Conservation (phyloP, 1,140 invertebrate species). For the Drosophila nigrodunni region DNA sequence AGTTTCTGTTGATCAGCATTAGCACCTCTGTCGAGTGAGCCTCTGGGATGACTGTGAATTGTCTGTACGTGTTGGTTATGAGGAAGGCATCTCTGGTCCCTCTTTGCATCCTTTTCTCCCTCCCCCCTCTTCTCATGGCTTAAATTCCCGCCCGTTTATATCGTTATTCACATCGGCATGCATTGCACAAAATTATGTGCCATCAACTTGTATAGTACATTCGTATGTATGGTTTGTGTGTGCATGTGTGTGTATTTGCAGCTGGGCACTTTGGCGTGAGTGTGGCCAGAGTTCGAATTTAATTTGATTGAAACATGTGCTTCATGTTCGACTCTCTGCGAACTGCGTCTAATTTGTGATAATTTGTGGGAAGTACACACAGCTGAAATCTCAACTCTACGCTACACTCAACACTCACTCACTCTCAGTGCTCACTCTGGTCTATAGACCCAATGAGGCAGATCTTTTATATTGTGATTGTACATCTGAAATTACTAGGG, state of each 20-base stretch:
- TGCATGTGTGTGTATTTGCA: conserved; percentile 20
- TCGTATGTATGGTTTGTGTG: not conserved
- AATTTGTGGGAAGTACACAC: conserved; percentile 74
- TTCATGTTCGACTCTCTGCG: conserved; percentile 47
- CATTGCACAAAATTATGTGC: conserved; percentile 68
- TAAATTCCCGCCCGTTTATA: conserved; percentile 24
- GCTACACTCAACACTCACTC: conserved; percentile 17
- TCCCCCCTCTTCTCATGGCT: not conserved
- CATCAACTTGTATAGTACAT: conserved; percentile 44
- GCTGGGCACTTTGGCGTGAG: conserved; percentile 27
- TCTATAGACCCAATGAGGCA: conserved; percentile 2
- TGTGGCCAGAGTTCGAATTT: conserved; percentile 59
- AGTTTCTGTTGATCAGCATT: conserved; percentile 81
- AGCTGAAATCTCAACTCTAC: conserved; percentile 24
- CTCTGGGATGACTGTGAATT: conserved; percentile 68
- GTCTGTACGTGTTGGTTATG: conserved; percentile 78
- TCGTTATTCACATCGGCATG: conserved; percentile 49
- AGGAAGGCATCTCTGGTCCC: conserved; percentile 48
- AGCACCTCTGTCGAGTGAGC: conserved; percentile 76
- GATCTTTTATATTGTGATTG: conserved; percentile 32
- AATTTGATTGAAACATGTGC: conserved; percentile 69
- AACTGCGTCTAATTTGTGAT: conserved; percentile 80
- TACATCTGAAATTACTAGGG: conserved; percentile 42
- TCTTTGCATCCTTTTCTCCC: not conserved
- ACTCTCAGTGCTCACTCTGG: conserved; percentile 4